These are phyloP conservation scores for Conger conger DNA, from an alignment of 2,113 vertebrate genomes.

Conservation along the genomic window DNA sequence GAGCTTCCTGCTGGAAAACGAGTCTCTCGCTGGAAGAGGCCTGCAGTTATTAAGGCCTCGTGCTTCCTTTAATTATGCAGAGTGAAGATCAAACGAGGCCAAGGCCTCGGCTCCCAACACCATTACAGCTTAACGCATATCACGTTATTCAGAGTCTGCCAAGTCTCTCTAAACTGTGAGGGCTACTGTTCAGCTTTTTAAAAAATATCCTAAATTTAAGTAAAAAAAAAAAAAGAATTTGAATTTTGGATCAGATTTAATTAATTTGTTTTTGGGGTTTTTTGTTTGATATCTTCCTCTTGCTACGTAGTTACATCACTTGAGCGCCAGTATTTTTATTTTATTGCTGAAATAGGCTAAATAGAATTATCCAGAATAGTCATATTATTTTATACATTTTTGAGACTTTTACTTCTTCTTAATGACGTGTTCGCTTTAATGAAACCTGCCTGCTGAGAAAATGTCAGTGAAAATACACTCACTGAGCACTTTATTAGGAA, in stretches of 20 bases:
- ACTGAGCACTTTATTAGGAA: no score
- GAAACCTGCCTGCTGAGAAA: background rate
- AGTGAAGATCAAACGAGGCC: background rate
- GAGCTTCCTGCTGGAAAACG: background rate
- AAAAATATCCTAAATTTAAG: background rate
- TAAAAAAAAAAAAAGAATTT: background rate
- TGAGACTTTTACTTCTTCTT: background rate
- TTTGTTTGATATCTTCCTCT: background rate
- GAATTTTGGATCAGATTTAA: background rate
- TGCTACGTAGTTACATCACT: background rate
- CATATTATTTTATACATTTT: background rate
- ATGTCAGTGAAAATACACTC: no score
- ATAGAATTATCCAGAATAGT: background rate
- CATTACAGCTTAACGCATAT: background rate
- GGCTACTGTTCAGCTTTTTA: background rate
- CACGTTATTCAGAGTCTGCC: background rate
- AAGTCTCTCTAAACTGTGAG: background rate
- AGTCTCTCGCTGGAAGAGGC: background rate
- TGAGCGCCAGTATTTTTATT: background rate
- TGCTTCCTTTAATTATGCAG: slow-evolving; percentile 12
- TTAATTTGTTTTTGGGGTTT: background rate
- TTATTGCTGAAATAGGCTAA: background rate
- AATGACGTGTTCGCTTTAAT: background rate
- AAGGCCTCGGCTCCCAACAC: background rate
- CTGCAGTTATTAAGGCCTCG: background rate